Base-by-base conservation (phyloP, 1,140 invertebrate species). In the Aphelenchoides fujianensis region DNA sequence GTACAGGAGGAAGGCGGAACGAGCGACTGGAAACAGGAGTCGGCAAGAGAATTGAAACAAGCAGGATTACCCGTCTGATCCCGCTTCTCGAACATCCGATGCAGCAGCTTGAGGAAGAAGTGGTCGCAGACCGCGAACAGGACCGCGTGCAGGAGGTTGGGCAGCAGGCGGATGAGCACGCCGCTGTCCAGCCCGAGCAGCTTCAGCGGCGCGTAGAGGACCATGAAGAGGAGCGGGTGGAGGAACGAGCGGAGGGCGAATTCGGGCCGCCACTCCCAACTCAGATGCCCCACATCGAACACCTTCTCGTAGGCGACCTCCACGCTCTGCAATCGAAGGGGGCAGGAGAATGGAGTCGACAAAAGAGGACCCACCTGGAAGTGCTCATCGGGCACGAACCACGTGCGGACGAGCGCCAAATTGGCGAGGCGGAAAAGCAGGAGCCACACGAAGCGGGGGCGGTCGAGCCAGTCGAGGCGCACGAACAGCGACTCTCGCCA, bases 351-450 rank as follows among this genome's bases (percentile, higher is more conserved):
- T n/a, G n/a, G n/a, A n/a, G n/a, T n/a, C n/a, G n/a, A n/a, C n/a
- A n/a, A n/a, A n/a, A n/a, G n/a, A n/a, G n/a, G n/a, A n/a, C n/a
- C n/a, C 53, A 66, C 63, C 53, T 66, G 63, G 32, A 66, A 66
- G 16, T 66, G 31, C 63, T 66, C 63, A 66, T 66, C 63, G 12
- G 63, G 63, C 2, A 66, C 63, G 53, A 66, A 66, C 63, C 63
- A 66, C 36, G 63, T 66, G 9, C 32, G 16, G 19, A 66, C 2
- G 16, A 34, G 31, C 37, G 53, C 19, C 16, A 66, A 66, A 36
- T 34, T 66, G 12, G 36, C 2, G 2, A 61, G 0, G 28, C 59
- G 59, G 30, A n/a, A 61, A 19, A 61, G 16, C n/a, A 61, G n/a
- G 2, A 61, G 30, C 12, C 12, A 48, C 12, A 12, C 41, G 41